A percentile compares a stretch with the other conserved stretches of the same genome.
Conservation (phyloP, 2,113 vertebrate species). For the Oncorhynchus gorbuscha region DNA sequence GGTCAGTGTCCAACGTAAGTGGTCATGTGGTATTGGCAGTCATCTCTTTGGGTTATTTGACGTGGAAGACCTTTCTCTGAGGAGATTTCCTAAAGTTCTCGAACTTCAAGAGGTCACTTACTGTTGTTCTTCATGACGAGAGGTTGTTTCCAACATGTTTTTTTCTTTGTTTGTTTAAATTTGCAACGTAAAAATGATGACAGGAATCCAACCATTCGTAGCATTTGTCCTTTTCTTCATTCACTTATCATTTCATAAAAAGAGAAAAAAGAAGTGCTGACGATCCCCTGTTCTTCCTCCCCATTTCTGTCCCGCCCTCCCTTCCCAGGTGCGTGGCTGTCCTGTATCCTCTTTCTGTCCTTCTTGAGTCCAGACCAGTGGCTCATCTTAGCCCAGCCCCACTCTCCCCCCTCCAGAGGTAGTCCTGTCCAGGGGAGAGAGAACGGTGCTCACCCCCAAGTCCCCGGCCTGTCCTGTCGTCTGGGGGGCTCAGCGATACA, state of each 20-base stretch:
- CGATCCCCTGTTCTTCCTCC: conserved; percentile 23
- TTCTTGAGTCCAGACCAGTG: background rate
- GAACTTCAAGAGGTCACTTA: conserved; percentile 28
- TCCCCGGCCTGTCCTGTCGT: conserved; percentile 40
- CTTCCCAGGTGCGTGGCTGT: background rate
- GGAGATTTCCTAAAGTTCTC: conserved; percentile 14
- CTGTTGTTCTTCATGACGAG: conserved; percentile 34
- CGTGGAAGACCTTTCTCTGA: conserved; percentile 45
- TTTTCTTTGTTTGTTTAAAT: conserved; percentile 23
- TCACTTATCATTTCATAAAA: conserved; percentile 15
- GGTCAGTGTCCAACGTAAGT: background rate
- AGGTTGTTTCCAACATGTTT: conserved; percentile 31
- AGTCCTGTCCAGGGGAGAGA: conserved; percentile 55
- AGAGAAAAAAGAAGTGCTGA: conserved; percentile 65
- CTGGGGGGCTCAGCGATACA: conserved; percentile 46
- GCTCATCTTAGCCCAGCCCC: conserved; percentile 63
- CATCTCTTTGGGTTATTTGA: conserved; percentile 66
- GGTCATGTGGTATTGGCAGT: conserved; percentile 23
- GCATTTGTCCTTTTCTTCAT: conserved; percentile 27
- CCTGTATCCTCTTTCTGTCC: background rate
- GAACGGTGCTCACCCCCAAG: conserved; percentile 54
- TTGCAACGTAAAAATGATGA: conserved; percentile 12
- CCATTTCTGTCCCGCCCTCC: background rate
- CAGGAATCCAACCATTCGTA: conserved; percentile 28
- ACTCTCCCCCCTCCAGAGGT: conserved; percentile 69